phyloP scores from a whole-genome alignment of 2,797 vertebrate genomes.

The Lutra lutra region DNA sequence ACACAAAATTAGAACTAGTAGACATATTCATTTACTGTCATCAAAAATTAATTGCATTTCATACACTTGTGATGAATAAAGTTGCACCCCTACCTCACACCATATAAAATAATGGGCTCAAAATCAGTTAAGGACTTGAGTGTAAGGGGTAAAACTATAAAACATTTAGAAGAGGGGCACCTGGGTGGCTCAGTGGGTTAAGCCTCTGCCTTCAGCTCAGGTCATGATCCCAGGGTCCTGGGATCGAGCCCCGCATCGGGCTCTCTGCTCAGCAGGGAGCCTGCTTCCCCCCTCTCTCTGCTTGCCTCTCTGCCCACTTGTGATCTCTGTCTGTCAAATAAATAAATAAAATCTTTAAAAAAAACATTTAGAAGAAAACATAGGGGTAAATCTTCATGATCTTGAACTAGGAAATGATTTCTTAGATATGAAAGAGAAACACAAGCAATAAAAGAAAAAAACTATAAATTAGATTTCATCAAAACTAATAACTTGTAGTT shows the following conservation, averaged over 20 bases:
- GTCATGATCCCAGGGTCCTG: too few relatives aligned
- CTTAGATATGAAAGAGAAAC: neutral
- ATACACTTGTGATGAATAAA: neutral
- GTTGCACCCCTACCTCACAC: neutral
- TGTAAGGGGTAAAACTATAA: neutral
- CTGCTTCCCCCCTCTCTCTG: too few relatives aligned
- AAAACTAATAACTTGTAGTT: neutral
- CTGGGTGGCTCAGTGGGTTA: too few relatives aligned
- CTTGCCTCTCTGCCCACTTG: too few relatives aligned
- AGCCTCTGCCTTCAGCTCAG: too few relatives aligned
- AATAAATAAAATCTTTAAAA: too few relatives aligned
- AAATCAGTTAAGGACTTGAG: neutral
- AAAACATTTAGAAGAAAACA: neutral
- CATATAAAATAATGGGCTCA: neutral
- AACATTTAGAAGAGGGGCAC: neutral
- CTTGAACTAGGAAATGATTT: neutral
- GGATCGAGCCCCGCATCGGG: too few relatives aligned
- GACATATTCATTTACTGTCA: neutral
- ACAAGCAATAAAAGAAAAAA: neutral
- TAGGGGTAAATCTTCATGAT: neutral
- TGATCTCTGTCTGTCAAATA: too few relatives aligned
- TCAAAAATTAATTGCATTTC: neutral
- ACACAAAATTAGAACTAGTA: neutral
- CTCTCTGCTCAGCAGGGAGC: too few relatives aligned
- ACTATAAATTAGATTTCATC: neutral